Evolutionary conservation across 1,140 invertebrate species (phyloP), one percentile per base, ranked within the genome.

Genomic region (Macrosteles quadrilineatus): DNA sequence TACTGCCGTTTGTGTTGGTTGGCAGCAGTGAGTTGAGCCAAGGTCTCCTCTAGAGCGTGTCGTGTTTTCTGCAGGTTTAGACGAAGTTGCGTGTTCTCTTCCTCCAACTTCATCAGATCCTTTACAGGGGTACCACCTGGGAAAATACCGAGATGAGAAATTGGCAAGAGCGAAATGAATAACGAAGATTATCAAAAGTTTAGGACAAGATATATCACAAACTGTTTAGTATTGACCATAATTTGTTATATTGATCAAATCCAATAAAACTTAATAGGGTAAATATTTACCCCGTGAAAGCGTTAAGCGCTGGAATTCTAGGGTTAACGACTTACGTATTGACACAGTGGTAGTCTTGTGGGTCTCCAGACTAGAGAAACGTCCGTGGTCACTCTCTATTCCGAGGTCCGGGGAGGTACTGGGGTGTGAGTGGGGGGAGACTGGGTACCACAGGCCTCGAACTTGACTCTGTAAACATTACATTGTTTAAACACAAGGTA

Each of bases 21-120:
- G 2, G 85, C 82, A 6, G 83, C 80, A 68, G 83, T 83, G 14
- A 87, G 77, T 74, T 87, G 85, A 36, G 80, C 79, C 19, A 85
- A 76, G 11, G 91, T 86, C 62, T 87, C 84, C 67, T 86, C 84
- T 30, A 88, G 77, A 2, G 83, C 83, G 25, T 82, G 78, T 74
- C 84, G 83, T n/a, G 84, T 87, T 68, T 83, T 78, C 25, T 81
- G 76, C 25, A 88, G 75, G 72, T 85, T 85, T 63, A 82, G 80
- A 70, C 85, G 83, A 17, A 88, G 76, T 31, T 81, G 80, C 27
- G 79, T 76, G 73, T 87, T 87, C 78, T 88, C 85, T 74, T 89
- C 85, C 71, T 87, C 85, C 59, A 93, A 80, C 70, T 89, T 80
- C 77, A 89, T 87, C 47, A 87, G 83, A 76, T 92, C 90, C 25